Base-by-base conservation (phyloP, 1,140 invertebrate genomes). In the Drosophila pruinosa region DNA sequence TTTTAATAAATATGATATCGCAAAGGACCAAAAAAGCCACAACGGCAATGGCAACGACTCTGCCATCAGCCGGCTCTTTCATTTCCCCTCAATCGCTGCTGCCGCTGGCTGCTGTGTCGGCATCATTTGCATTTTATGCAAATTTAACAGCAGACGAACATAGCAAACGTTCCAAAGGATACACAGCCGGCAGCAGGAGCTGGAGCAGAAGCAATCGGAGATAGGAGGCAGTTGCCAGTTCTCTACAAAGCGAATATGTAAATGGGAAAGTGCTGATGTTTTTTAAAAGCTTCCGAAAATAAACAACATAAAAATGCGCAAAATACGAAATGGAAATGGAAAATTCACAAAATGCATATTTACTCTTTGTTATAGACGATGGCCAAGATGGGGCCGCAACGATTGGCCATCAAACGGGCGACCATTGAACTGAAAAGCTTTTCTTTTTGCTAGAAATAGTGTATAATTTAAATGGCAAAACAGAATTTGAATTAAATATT, bases 1-100 rank as follows among this genome's bases (percentile, higher is more conserved):
- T 90, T 90, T 90, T 90, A 90, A 89, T 90, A 90, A 90, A 90
- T 90, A 90, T 90, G 83, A 90, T 90, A 90, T 85, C 89, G 80
- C 88, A 90, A 85, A 90, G 79, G 74, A 90, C 79, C 76, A 80
- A 73, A 85, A 85, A 89, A 88, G 82, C 82, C 82, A 88, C 78
- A 86, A 62, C 73, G 73, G 64, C 64, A 74, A 61, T 69, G 73
- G 64, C 63, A 74, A 52, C 56, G 71, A 58, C 63, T 59, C 47
- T 65, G 62, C 57, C 74, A 43, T 17, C 39, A 62, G 62, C 57
- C 74, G 39, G 12, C 39, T 58, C 22, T 17, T 14, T 5, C 43
- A 10, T 56, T 59, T 28, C 36, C 34, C 14, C 39, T 7, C n/a
- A 34, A 38, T 41, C 10, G 17, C 22, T 24, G 24, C 22, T 53